Evolutionary conservation across 2,113 vertebrate genomes (phyloP).

Genomic region (Fregata magnificens): DNA sequence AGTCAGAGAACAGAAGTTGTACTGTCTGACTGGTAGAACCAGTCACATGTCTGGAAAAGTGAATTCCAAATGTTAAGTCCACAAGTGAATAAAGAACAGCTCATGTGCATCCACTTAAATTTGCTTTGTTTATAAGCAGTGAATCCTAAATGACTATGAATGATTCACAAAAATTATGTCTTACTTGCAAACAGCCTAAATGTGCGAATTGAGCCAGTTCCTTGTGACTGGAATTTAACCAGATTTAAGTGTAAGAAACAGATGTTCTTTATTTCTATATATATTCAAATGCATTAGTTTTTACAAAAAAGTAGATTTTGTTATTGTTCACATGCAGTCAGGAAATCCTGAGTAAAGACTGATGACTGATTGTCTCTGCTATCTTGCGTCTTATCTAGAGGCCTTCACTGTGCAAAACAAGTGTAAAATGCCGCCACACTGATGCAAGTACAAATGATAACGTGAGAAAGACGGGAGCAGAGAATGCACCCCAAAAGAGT

Average conservation of each 20-base stretch:
- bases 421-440: not conserved
- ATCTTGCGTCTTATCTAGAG: not conserved
- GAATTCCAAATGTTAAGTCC: not conserved
- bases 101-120: not conserved
- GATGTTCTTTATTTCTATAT: not conserved
- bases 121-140: not conserved
- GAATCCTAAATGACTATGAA: not conserved
- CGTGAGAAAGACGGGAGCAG: not conserved
- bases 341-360: constrained; percentile 20
- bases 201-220: not conserved
- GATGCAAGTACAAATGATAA: not conserved
- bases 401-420: not conserved
- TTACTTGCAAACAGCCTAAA: not conserved
- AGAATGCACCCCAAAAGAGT: not conserved
- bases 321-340: not conserved
- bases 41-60: not conserved
- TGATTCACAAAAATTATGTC: not conserved
- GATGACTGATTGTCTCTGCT: not conserved
- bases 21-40: not conserved
- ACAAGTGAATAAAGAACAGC: not conserved
- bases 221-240: not conserved
- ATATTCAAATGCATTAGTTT: not conserved
- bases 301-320: not conserved
- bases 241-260: not conserved
- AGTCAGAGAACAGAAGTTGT: not conserved